A percentile compares a stretch with the other conserved stretches of the same genome.
Evolutionary conservation across 2,797 vertebrate species (phyloP).

Genomic region (Lycodopsis pacificus): DNA sequence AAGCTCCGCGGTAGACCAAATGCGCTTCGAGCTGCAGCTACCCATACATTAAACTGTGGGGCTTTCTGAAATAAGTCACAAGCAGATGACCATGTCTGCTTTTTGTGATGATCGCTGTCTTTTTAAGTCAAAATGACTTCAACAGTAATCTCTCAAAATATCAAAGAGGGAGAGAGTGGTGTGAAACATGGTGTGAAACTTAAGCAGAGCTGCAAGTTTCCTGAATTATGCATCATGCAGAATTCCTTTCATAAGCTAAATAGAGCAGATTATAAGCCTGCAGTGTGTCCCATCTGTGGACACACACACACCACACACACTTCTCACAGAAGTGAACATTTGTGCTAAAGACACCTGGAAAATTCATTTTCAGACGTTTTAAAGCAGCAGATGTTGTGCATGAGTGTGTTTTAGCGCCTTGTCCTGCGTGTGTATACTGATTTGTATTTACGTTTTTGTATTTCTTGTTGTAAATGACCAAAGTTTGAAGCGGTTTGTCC

Average conservation of each 20-base stretch:
- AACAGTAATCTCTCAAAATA: not conserved
- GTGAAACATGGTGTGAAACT: not conserved
- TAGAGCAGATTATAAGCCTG: constrained; percentile 8
- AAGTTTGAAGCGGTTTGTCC: not conserved
- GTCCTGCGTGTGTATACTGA: not conserved
- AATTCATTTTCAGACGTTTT: constrained; percentile 2
- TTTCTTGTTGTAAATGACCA: not conserved
- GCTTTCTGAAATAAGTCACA: constrained; percentile 2
- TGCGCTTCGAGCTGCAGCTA: not conserved
- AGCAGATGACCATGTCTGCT: not conserved
- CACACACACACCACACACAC: not conserved
- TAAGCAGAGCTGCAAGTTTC: constrained; percentile 3
- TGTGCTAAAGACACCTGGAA: not conserved
- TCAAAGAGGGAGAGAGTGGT: not conserved
- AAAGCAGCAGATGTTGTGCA: constrained; percentile 14
- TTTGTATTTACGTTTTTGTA: not conserved
- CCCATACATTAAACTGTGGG: not conserved
- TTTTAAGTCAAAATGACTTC: too few relatives aligned
- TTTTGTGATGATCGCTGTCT: not conserved
- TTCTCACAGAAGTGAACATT: constrained; percentile 36
- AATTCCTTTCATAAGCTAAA: constrained; percentile 44
- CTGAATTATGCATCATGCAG: constrained; percentile 41
- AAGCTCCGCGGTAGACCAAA: not conserved
- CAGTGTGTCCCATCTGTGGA: constrained; percentile 2
- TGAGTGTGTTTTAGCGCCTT: not conserved